Evolutionary conservation across 2,888 invertebrate species (phyloP).

Genomic region (Pyrocoelia pectoralis): DNA sequence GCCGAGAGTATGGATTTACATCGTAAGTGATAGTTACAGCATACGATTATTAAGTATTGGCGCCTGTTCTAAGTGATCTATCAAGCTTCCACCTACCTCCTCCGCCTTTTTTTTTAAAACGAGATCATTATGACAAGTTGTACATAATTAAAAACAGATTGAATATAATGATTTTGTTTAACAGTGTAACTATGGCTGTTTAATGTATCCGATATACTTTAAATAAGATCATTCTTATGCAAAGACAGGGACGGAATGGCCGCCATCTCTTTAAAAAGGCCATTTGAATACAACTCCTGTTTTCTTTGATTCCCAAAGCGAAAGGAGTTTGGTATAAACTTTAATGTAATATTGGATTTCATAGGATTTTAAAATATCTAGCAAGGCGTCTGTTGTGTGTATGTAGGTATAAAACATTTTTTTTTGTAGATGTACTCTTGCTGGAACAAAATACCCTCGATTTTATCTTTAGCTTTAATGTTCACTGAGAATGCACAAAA

Average conservation of each 20-base stretch:
- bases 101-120: too few species aligned
- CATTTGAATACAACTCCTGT: constrained; percentile 52
- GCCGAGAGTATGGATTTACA: too few species aligned
- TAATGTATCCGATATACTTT: constrained; percentile 45
- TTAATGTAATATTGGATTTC: constrained; percentile 49
- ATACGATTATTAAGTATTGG: too few species aligned
- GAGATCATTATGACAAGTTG: too few species aligned
- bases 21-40: too few species aligned
- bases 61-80: too few species aligned
- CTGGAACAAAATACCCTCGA: constrained; percentile 40
- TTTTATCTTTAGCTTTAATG: constrained; percentile 46
- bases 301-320: constrained; percentile 49
- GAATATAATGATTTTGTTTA: too few species aligned
- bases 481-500: constrained; percentile 47
- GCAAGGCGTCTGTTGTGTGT: constrained; percentile 15
- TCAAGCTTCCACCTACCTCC: too few species aligned
- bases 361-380: constrained; percentile 34
- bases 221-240: constrained; percentile 46
- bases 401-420: constrained; percentile 21
- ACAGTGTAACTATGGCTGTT: too few species aligned
- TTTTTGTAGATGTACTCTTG: constrained; percentile 20
- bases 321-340: constrained; percentile 46
- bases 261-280: constrained; percentile 50
- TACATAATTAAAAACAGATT: too few species aligned
- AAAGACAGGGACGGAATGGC: constrained; percentile 54